Evolutionary conservation across 1,140 invertebrate species (phyloP).

Genomic region (Laodelphax striatellus): DNA sequence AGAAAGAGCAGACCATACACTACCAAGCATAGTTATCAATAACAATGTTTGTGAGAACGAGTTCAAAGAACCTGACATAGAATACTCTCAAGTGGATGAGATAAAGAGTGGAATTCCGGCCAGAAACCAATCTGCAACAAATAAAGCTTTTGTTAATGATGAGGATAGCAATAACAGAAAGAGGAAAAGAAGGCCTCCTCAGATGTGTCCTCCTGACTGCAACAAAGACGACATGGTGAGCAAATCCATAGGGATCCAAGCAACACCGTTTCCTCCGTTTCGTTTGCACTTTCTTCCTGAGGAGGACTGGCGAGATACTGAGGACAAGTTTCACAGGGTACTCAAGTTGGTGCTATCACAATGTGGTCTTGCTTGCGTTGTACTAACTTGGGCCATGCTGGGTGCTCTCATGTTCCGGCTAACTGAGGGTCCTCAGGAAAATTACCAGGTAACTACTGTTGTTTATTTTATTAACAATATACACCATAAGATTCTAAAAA

Average conservation of each 20-base stretch:
- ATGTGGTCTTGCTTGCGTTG: conserved; percentile 36
- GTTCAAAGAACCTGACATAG: neutral
- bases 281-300: conserved; percentile 15
- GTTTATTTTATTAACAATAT: no score
- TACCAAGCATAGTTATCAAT: no score
- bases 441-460: conserved; percentile 30
- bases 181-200: neutral
- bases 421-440: conserved; percentile 44
- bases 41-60: neutral
- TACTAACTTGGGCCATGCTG: conserved; percentile 40
- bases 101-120: neutral
- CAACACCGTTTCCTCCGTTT: conserved; percentile 15
- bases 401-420: conserved; percentile 43
- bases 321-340: conserved; percentile 1
- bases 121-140: neutral
- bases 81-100: neutral
- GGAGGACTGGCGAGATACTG: conserved; percentile 14
- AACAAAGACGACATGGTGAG: neutral
- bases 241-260: conserved; percentile 10
- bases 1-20: no score
- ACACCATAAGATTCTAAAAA: no score
- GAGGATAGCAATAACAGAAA: neutral
- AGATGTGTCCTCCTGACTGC: neutral
- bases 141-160: neutral
- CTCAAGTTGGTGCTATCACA: conserved; percentile 32